These are phyloP conservation scores for Agrochola lota DNA, from an alignment of 2,888 invertebrate species.

Conservation along the genomic window DNA sequence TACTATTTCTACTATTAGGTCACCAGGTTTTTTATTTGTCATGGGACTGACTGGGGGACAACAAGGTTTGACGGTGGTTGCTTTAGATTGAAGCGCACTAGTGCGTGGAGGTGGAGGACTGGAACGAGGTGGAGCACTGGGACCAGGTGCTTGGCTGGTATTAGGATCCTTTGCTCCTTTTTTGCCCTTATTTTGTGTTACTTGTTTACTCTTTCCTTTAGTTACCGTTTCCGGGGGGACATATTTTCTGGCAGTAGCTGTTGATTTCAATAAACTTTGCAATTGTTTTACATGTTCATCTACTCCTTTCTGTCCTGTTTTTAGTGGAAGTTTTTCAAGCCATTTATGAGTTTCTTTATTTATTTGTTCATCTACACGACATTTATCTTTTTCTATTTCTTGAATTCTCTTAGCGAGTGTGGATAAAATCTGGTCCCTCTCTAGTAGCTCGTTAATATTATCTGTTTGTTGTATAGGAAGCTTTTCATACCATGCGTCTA, in stretches of 20 bases:
- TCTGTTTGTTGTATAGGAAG: conserved; percentile 72
- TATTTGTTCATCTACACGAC: conserved; percentile 70
- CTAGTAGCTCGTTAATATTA: conserved; percentile 69
- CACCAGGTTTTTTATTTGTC: conserved; percentile 71
- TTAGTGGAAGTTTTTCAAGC: conserved; percentile 75
- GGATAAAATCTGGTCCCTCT: conserved; percentile 75
- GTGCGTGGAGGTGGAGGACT: conserved; percentile 32
- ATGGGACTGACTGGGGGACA: conserved; percentile 30
- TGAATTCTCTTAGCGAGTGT: conserved; percentile 77
- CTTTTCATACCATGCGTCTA: conserved; percentile 78
- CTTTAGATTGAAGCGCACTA: conserved; percentile 43
- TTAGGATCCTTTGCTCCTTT: conserved; percentile 32
- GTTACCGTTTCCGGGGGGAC: conserved; percentile 49
- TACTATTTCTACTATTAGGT: conserved; percentile 75
- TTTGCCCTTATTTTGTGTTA: conserved; percentile 32
- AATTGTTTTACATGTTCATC: conserved; percentile 71
- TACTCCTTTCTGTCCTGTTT: conserved; percentile 62
- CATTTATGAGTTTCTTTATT: conserved; percentile 77
- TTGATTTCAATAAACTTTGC: conserved; percentile 71
- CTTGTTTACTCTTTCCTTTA: conserved; percentile 56
- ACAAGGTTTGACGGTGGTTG: conserved; percentile 53
- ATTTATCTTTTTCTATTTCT: conserved; percentile 74
- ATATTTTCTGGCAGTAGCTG: conserved; percentile 73
- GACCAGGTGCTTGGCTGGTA: conserved; percentile 66
- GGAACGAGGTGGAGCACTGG: conserved; percentile 55